Conservation (phyloP, 2,797 vertebrate species). For the Notamacropus eugenii region DNA sequence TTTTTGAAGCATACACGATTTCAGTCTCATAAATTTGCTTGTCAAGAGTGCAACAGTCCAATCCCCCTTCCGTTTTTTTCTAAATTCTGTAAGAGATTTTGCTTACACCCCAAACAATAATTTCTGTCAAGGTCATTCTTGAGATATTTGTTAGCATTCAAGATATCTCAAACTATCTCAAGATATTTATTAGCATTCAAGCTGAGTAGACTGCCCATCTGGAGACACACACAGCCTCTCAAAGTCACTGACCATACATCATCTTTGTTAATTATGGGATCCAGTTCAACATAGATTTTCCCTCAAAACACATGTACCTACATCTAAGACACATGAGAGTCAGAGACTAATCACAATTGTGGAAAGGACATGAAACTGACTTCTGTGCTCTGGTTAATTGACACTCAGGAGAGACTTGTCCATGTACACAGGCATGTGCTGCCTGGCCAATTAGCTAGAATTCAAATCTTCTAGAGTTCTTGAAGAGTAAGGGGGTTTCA, state of each 20-base stretch:
- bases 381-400: background rate
- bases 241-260: background rate
- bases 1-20: background rate
- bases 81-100: background rate
- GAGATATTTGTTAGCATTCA: background rate
- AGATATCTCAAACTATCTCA: background rate
- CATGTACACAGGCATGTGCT: background rate
- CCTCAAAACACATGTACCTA: background rate
- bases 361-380: background rate
- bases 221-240: background rate
- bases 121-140: background rate
- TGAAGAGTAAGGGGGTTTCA: background rate
- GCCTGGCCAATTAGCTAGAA: background rate
- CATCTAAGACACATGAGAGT: background rate
- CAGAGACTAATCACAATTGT: background rate
- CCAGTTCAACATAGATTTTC: background rate
- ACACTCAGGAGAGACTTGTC: background rate
- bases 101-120: background rate
- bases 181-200: background rate
- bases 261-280: background rate
- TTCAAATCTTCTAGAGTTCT: background rate
- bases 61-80: background rate
- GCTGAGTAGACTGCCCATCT: background rate
- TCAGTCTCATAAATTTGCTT: background rate
- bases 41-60: background rate